Base-by-base conservation (phyloP, 2,113 vertebrate species). In the Gymnorhina tibicen region DNA sequence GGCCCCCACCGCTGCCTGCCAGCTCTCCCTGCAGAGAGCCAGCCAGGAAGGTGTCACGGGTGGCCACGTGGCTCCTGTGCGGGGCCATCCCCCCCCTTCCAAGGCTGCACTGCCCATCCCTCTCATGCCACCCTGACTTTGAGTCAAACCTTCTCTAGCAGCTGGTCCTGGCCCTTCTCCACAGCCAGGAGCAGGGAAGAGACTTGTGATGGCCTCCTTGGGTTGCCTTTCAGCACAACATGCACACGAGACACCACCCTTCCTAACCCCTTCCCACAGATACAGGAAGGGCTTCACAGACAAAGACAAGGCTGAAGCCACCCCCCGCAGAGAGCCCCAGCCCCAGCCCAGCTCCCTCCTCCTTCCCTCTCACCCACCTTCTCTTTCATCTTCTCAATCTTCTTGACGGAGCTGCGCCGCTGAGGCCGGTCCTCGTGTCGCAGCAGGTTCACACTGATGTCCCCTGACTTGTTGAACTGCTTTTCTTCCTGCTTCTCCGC, bases 401-500 rank as follows among this genome's bases (percentile, higher is more conserved):
- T 99, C 97, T 99, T 99, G 95, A 99, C 99, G 0, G 99, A 99
- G 98, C 99, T 99, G 59, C 99, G 98, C 56, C 99, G 98, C 97
- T 99, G 99, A 1, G 99, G 98, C 80, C 99, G 97, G 85, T 99
- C 99, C 82, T 99, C 99, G 0, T 99, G 99, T 14, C 99, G 98
- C 77, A 99, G 98, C 62, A 99, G 98, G 94, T 98, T 98, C 91
- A 98, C 97, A 1, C 98, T 98, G 49, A 99, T 98, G 92, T 99
- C 99, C 16, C 98, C 99, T 0, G 98, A 97, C 93, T 99, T 99
- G 95, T 99, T 99, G 81, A 99, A 99, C 96, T 99, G 99, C 95
- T 99, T 99, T 80, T 99, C 99, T 32, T 99, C 99, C 98, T 99
- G 99, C 93, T 99, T 99, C 97, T 99, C 99, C 0, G 99, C 99